phyloP scores from a whole-genome alignment of 2,113 vertebrate species.

The Macrotus californicus region DNA sequence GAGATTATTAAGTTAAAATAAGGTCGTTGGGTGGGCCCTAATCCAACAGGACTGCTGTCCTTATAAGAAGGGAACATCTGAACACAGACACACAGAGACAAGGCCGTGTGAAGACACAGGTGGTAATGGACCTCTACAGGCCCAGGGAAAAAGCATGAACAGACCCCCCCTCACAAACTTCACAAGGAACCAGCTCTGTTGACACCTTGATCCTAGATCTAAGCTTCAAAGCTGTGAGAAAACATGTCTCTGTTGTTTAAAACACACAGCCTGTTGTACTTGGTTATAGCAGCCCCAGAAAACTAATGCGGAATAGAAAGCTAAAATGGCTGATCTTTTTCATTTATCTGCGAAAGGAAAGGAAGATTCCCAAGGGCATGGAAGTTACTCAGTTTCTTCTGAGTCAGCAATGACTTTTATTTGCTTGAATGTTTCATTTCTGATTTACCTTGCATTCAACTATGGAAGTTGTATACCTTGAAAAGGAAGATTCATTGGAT shows the following conservation, averaged over 20 bases:
- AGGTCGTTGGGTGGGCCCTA: not conserved
- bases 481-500: not conserved
- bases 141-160: not conserved
- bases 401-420: not conserved
- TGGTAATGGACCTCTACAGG: not conserved
- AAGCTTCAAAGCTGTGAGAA: not conserved
- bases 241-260: not conserved
- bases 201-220: not conserved
- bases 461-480: not conserved
- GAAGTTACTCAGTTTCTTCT: not conserved
- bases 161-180: not conserved
- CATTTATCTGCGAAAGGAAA: not conserved
- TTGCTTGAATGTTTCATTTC: not conserved
- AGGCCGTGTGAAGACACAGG: not conserved
- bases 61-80: not conserved
- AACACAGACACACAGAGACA: not conserved
- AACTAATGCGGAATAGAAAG: not conserved
- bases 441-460: not conserved
- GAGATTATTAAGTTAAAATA: not conserved
- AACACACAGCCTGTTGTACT: not conserved
- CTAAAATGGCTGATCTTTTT: not conserved
- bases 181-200: not conserved
- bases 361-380: not conserved
- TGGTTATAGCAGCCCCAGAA: not conserved
- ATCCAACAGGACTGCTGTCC: not conserved